Evolutionary conservation across 2,797 vertebrate species (phyloP), one percentile per base, ranked within the genome.

Genomic region (Chelon auratus): DNA sequence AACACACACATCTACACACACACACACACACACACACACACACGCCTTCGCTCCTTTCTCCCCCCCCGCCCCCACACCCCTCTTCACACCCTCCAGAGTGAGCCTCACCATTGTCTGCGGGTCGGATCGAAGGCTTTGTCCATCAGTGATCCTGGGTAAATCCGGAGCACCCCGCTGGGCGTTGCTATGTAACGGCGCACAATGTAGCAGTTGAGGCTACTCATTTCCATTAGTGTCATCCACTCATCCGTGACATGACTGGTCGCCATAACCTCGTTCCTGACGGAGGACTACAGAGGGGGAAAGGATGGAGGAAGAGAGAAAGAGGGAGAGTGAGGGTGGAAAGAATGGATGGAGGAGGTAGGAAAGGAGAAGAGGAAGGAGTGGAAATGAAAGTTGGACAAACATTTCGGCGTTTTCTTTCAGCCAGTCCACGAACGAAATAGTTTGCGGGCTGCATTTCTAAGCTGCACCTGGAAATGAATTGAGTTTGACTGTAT

Each of bases 121-220:
- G 97, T 98, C 89, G 98, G 97, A 96, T 99, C 97, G 94, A 99
- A 99, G 77, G 97, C 97, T 96, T 98, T 99, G 95, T 99, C 98
- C 97, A 99, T 99, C 93, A 99, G 96, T 55, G 98, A 99, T 88
- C 98, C 98, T 53, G 98, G 98, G 93, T 98, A 99, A 95, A 99
- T 98, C 94, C 98, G 95, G 81, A 99, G 97, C 95, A 99, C 98
- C 92, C 98, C 98, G 91, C 97, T 98, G 97, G 98, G 98, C 62
- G 98, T 99, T 97, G 98, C 98, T 97, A 99, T 99, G 97, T 99
- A 99, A 97, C 98, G 98, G 47, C 98, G 94, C 90, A 99, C 98
- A 96, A 99, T 98, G 91, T 97, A 99, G 83, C 97, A 97, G 96
- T 98, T 98, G 92, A 99, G 96, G 94, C 95, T 96, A 83, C 97